Evolutionary conservation across 2,888 invertebrate genomes (phyloP), one percentile per base, ranked within the genome.

Genomic region (Oscheius onirici): DNA sequence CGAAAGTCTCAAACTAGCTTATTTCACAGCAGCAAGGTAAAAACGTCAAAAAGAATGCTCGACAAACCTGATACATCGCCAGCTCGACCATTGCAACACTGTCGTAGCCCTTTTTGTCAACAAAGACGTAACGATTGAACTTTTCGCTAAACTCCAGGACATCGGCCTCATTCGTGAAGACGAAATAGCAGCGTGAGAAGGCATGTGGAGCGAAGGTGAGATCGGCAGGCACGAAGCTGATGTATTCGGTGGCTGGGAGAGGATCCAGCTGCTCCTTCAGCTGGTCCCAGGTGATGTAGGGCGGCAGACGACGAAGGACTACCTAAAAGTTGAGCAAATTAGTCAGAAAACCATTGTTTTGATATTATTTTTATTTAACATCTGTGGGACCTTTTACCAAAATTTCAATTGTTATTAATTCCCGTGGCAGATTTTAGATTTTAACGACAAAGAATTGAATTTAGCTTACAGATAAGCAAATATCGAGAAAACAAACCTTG

Each of bases 81-180:
- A 70, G 26, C 43, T 70, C 70, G 3, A 70, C 70, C 17, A 70
- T 52, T 5, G 70, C 70, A 5, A 44, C 55, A 11, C 63, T 63
- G n/a, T 70, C 54, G 46, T 63, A 44, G n/a, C 70, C 70, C 52
- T 70, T 70, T n/a, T 46, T 63, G 40, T 70, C 70, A 6, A 70
- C 63, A 26, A 70, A 70, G 3, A 70, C 22, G 41, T 70, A 63
- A 28, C 70, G 70, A 51, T 70, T 70, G 54, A 70, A 70, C 34
- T 57, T 54, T 20, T 63, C 51, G 22, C 63, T 54, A 17, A 70
- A 70, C 17, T 61, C 70, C 8, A 70, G 10, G 6, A 63, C 61
- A 17, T 46, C 61, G n/a, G 15, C 40, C 24, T 70, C 70, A 13
- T 51, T 43, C 3, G 52, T 22, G 34, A 70, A 70, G 44, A 51